A percentile compares a stretch with the other conserved stretches of the same genome.
Evolutionary conservation across 92 coral and sea anemone genomes (phyloP).

Genomic region (Siderastrea radians): DNA sequence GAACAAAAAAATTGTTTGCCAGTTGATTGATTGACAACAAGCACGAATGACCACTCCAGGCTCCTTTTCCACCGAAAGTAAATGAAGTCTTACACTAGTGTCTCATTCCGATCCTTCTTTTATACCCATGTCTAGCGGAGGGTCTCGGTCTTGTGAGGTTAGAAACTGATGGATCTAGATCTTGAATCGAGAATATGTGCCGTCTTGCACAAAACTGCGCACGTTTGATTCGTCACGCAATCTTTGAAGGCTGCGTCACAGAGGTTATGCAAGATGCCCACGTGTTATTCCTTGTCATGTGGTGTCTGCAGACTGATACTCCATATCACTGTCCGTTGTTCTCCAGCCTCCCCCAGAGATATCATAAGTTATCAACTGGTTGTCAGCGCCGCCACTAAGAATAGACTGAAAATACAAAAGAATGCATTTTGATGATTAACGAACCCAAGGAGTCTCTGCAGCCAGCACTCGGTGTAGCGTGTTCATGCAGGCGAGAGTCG

Average conservation of each 20-base stretch:
- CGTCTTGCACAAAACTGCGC: not conserved
- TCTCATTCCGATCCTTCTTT: no score
- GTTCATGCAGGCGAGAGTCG: no score
- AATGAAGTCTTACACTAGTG: no score
- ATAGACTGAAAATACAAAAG: constrained; percentile 65
- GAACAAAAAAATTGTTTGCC: no score
- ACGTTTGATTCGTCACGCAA: not conserved
- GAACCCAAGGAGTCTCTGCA: not conserved
- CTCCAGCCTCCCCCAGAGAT: constrained; percentile 77
- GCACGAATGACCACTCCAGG: no score
- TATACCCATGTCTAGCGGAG: no score
- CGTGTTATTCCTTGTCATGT: constrained; percentile 15
- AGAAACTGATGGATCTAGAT: no score
- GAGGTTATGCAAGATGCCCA: not conserved
- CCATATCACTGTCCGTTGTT: constrained; percentile 54
- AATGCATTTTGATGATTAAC: not conserved
- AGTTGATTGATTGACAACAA: no score
- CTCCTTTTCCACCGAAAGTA: no score
- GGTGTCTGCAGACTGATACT: constrained; percentile 33
- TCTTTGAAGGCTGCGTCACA: not conserved
- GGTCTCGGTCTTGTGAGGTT: no score
- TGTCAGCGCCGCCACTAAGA: constrained; percentile 96
- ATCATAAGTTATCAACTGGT: constrained; percentile 91
- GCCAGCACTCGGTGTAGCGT: no score
- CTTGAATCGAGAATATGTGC: not conserved